phyloP scores from a whole-genome alignment of 2,113 vertebrate genomes.

The Helogale parvula region DNA sequence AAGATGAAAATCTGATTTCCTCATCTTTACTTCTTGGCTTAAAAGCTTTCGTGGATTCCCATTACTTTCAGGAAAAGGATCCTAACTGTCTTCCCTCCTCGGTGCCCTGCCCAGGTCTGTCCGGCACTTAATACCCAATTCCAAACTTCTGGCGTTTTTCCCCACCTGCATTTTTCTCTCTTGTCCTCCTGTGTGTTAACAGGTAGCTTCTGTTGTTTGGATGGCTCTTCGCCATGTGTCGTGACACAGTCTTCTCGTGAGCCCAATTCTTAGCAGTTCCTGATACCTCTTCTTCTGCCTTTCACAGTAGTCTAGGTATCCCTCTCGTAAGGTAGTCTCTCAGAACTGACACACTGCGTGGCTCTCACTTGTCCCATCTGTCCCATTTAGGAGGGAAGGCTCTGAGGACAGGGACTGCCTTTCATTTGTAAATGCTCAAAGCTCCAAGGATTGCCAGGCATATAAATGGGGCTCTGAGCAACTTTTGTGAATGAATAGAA shows the following conservation, averaged over 20 bases:
- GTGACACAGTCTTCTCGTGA: not conserved
- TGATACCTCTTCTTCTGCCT: not conserved
- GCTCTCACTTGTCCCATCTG: not conserved
- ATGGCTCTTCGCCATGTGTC: not conserved
- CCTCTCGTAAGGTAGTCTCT: not conserved
- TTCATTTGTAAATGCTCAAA: not conserved
- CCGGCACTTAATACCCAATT: not conserved
- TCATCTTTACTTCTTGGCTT: not conserved
- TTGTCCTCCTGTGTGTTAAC: not conserved
- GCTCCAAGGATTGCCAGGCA: not conserved
- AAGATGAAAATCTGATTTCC: not conserved
- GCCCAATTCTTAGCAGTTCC: not conserved
- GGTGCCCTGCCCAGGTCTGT: not conserved
- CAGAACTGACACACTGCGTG: not conserved
- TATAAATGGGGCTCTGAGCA: fast-evolving
- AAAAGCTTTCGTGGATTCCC: not conserved
- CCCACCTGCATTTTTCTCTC: not conserved
- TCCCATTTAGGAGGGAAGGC: not conserved
- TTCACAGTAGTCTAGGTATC: not conserved
- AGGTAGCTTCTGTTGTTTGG: not conserved
- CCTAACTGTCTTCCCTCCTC: not conserved
- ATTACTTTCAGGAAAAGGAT: not conserved
- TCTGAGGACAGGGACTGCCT: not conserved
- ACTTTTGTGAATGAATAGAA: not conserved
- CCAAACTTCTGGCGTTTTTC: not conserved